Base-by-base conservation (phyloP, 2,888 invertebrate species). In the Malthinus seriepunctatus region DNA sequence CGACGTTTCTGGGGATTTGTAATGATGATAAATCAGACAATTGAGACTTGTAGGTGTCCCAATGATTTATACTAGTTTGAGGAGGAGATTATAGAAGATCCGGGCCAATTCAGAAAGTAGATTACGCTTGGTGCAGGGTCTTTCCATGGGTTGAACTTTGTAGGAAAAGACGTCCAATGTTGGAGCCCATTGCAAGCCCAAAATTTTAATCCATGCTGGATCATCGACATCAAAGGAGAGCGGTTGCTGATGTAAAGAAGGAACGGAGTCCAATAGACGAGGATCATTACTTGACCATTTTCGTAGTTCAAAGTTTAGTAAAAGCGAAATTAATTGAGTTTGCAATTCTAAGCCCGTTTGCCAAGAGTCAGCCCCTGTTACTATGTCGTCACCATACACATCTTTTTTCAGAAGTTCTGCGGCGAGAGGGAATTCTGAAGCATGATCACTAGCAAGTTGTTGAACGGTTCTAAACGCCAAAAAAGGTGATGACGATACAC, bases 311-410 rank as follows among this genome's bases (percentile, higher is more conserved):
- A 71, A 64, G 3, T 35, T 48, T 1, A 9, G 12, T 10, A 67
- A 33, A 9, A 66, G 15, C 8, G 37, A 10, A 12, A 45, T 49
- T 4, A 69, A 35, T 37, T 66, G 45, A 2, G 57, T 7, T 47
- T 63, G 52, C 6, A 64, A 11, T 31, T 53, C n/a, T n/a, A n/a
- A n/a, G n/a, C n/a, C n/a, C n/a, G n/a, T n/a, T n/a, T n/a, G n/a
- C n/a, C n/a, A n/a, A n/a, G 64, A 53, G n/a, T 56, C 10, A 3
- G 56, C 59, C 9, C 69, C 71, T 10, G 63, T 48, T 32, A 70
- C 39, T 1, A 69, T 49, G 56, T 75, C 73, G 50, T 75, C 72
- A 7, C 75, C 68, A 39, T 76, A 76, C 39, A 70, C 66, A 50
- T 70, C 65, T 4, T 61, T 38, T 5, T 11, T 32, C 12, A 69